These are phyloP conservation scores for Herminia tarsipennalis DNA, from an alignment of 2,888 invertebrate genomes.

Conservation along the genomic window DNA sequence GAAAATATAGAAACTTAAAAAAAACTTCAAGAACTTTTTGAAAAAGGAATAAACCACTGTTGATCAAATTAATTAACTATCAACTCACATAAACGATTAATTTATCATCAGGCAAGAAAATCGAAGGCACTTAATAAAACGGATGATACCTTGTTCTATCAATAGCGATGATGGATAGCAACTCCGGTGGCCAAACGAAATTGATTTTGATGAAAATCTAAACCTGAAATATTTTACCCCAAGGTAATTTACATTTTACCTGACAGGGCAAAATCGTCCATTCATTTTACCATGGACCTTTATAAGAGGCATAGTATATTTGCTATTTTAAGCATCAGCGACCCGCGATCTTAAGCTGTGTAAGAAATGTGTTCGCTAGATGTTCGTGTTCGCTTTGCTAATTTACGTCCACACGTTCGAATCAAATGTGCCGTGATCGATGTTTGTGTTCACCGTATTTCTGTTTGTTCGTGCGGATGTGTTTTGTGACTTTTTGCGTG, in stretches of 20 bases:
- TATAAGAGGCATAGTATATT: slow-evolving; percentile 1
- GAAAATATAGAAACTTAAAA: too few species aligned
- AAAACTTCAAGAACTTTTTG: too few species aligned
- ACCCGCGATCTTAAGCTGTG: slow-evolving; percentile 20
- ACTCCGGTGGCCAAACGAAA: slow-evolving; percentile 10
- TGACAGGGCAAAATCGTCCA: not conserved
- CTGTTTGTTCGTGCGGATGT: too few species aligned
- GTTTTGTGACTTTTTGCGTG: too few species aligned
- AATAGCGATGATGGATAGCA: slow-evolving; percentile 11
- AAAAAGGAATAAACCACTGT: not conserved
- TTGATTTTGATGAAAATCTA: slow-evolving; percentile 18
- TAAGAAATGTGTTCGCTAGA: too few species aligned
- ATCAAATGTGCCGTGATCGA: too few species aligned
- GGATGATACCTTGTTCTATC: not conserved
- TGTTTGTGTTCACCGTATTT: too few species aligned
- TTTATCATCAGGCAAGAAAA: slow-evolving; percentile 3
- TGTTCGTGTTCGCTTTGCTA: too few species aligned
- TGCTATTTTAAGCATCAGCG: too few species aligned
- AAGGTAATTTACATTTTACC: slow-evolving; percentile 15
- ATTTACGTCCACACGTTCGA: too few species aligned
- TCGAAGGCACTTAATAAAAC: slow-evolving; percentile 1
- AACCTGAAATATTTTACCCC: slow-evolving; percentile 12
- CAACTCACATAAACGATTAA: not conserved
- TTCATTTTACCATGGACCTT: slow-evolving; percentile 17
- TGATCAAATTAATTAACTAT: not conserved